Conservation (phyloP, 2,113 vertebrate species). For the Ailuropoda melanoleuca region DNA sequence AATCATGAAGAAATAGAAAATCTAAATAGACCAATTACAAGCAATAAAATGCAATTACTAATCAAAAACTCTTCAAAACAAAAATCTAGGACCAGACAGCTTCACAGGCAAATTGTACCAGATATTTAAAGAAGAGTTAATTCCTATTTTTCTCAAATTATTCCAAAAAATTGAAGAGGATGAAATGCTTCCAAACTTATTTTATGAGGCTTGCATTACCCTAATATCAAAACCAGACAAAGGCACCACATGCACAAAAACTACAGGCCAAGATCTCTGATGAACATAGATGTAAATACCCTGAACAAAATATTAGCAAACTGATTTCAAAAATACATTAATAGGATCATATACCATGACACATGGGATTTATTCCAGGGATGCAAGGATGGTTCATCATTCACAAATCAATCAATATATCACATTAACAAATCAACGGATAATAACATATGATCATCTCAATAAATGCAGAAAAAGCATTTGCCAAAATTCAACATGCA, state of each 20-base stretch:
- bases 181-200: neutral
- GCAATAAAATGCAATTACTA: neutral
- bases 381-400: neutral
- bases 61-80: neutral
- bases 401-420: neutral
- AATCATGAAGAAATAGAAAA: neutral
- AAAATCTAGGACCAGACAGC: neutral
- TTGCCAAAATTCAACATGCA: neutral
- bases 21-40: neutral
- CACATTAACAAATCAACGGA: neutral
- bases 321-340: neutral
- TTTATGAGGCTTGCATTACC: neutral
- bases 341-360: neutral
- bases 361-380: neutral
- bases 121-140: neutral
- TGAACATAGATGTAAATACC: neutral
- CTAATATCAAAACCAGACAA: neutral
- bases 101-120: neutral
- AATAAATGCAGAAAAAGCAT: neutral
- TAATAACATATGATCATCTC: neutral
- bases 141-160: neutral
- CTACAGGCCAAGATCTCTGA: neutral
- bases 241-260: neutral
- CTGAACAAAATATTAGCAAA: neutral
- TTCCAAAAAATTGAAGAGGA: neutral